Base-by-base conservation (phyloP, 2,888 invertebrate species). In the Cephus runcator region DNA sequence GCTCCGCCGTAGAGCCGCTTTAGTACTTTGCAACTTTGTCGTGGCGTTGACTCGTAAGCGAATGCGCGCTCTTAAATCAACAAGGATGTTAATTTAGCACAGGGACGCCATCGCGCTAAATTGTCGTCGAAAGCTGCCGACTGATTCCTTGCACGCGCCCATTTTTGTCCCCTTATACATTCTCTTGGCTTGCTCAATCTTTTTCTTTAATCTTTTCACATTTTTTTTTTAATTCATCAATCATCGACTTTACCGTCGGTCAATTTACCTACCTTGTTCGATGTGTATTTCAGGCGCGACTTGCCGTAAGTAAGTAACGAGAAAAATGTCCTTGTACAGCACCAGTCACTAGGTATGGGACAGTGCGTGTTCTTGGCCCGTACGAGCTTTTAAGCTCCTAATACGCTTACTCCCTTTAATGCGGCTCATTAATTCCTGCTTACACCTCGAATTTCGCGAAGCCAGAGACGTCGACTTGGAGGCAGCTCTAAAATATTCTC, bases 41-140 rank as follows among this genome's bases (percentile, higher is more conserved):
- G 40, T 36, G 36, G 31, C 12, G 75, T 56, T 31, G 15, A 56
- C 56, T 56, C 40, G 31, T 35, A 69, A 68, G 75, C 68, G 31
- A 75, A 68, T 36, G 75, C 75, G 15, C 34, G 36, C 31, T 75
- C 68, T 75, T 68, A 75, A 75, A 68, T 68, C 36, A 75, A 75
- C 36, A 75, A 35, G 33, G 68, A 40, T 11, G 75, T 56, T 71
- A 71, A 71, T 71, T 71, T 71, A 71, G 71, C 71, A 34, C 31
- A 9, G 34, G 31, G 12, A 34, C 31, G 71, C 15, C 71, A 34
- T 71, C 3, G 56, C 56, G 56, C 56, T 56, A 23, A 56, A 56
- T 56, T 56, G 56, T 23, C 56, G 56, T 56, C 23, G 56, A 23
- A 9, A 23, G 23, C 23, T 56, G 23, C 56, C 56, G 23, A 56